A percentile compares a stretch with the other conserved stretches of the same genome.
Conservation (phyloP, 2,888 invertebrate species). For the Gymnoscelis rufifasciata region DNA sequence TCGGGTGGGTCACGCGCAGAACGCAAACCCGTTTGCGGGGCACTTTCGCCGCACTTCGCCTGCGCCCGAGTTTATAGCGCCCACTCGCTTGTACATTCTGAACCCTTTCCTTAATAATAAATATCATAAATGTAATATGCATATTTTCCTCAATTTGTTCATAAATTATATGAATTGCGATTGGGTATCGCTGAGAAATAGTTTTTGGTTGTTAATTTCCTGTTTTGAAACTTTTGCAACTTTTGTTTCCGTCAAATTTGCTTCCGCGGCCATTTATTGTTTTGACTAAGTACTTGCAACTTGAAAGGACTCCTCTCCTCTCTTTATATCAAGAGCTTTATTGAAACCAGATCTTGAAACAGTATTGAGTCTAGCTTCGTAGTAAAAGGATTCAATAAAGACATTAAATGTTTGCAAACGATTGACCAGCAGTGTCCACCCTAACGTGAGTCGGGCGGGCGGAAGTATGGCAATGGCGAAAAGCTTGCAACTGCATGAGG, state of each 20-base stretch:
- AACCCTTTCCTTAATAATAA: slow-evolving; percentile 34
- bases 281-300: too few species aligned
- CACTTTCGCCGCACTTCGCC: slow-evolving; percentile 71
- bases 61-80: slow-evolving; percentile 56
- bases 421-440: slow-evolving; percentile 53
- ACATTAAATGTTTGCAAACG: slow-evolving; percentile 1
- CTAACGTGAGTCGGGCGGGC: slow-evolving; percentile 59
- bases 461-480: slow-evolving; percentile 77
- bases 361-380: neutral
- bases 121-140: slow-evolving; percentile 6
- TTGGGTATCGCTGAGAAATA: too few species aligned
- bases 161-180: too few species aligned
- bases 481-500: slow-evolving; percentile 77
- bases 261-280: slow-evolving; percentile 7
- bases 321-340: too few species aligned
- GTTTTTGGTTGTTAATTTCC: slow-evolving; percentile 3
- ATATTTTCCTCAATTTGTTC: neutral
- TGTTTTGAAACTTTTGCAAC: neutral
- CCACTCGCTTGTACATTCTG: slow-evolving; percentile 52
- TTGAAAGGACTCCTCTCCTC: too few species aligned
- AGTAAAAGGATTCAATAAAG: neutral
- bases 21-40: slow-evolving; percentile 68
- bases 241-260: neutral
- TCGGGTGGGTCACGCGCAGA: slow-evolving; percentile 73
- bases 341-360: neutral